Percentiles rank a stretch among this genome's conserved stretches.
These are phyloP conservation scores for Acanthurus tractus DNA, from an alignment of 2,797 vertebrate species.

Conservation along the genomic window DNA sequence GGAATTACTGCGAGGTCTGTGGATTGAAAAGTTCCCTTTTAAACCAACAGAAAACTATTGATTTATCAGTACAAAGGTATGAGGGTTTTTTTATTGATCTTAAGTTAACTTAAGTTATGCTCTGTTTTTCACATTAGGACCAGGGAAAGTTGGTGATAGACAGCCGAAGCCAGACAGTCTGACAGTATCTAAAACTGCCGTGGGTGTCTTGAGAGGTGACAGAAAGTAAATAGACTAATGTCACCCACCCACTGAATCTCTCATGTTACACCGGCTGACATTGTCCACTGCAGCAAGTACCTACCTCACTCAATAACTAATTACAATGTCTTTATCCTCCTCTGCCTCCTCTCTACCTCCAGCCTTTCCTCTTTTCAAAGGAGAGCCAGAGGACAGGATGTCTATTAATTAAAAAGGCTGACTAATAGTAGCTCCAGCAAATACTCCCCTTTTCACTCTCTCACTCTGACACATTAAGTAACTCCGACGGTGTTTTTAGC, in stretches of 20 bases:
- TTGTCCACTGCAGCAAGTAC: slow-evolving; percentile 58
- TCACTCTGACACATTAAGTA: slow-evolving; percentile 37
- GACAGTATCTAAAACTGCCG: slow-evolving; percentile 67
- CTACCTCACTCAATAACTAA: slow-evolving; percentile 75
- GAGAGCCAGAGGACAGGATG: slow-evolving; percentile 71
- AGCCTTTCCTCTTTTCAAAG: slow-evolving; percentile 62
- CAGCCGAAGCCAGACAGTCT: slow-evolving; percentile 60
- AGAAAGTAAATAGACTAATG: slow-evolving; percentile 73
- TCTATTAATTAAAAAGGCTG: slow-evolving; percentile 73
- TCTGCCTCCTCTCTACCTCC: slow-evolving; percentile 45
- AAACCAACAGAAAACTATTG: slow-evolving; percentile 12
- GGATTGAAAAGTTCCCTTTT: slow-evolving; percentile 10
- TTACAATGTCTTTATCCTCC: slow-evolving; percentile 73
- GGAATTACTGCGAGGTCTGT: slow-evolving; percentile 3
- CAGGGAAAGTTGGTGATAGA: slow-evolving; percentile 58
- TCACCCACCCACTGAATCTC: slow-evolving; percentile 53
- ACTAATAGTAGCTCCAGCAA: slow-evolving; percentile 53
- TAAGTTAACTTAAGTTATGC: slow-evolving; percentile 36
- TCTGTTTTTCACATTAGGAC: slow-evolving; percentile 48
- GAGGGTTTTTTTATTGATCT: slow-evolving; percentile 47
- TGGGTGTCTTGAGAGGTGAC: slow-evolving; percentile 66
- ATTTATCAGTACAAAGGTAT: slow-evolving; percentile 44
- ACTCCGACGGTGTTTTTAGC: slow-evolving; percentile 20
- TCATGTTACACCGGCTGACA: slow-evolving; percentile 61
- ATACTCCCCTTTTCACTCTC: slow-evolving; percentile 39